Evolutionary conservation across 2,113 vertebrate species (phyloP), one percentile per base, ranked within the genome.

Genomic region (Pseudolaguvia tuberculata): DNA sequence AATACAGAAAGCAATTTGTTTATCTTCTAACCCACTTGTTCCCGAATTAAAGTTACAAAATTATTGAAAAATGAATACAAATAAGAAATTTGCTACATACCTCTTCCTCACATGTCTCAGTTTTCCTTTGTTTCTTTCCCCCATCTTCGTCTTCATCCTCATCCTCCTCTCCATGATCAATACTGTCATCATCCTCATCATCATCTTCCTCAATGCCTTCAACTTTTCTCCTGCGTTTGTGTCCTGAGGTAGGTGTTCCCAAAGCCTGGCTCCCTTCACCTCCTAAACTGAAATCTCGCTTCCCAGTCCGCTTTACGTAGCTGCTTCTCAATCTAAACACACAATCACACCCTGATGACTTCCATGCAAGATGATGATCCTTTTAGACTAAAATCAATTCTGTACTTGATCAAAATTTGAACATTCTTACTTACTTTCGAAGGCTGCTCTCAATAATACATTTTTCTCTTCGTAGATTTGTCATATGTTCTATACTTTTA

Each of bases 401-500:
- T 15, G 2, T n/a, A 35, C 7, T 31, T 39, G 50, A 27, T 6
- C 42, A 42, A 14, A 51, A 72, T 14, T 23, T 11, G 6, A 29
- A 13, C 8, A n/a, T 15, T 42, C 4, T 35, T 50, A 25, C 96
- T 96, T 91, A 98, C 96, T 97, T 97, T 84, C 96, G 93, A 77
- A 98, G 94, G 84, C 94, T 95, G 82, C 95, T 93, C 89, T 98
- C 96, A 25, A 96, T 89, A 76, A 92, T 86, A 93, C 95, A 97
- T 83, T 98, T 98, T 87, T 98, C 95, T 91, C 94, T 93, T 84
- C 95, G 92, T 84, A 98, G 89, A 85, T 94, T 97, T 87, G 94
- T 95, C 94, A 98, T 97, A 79, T 93, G 92, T 83, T 98, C 96
- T 72, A 98, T 96, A 85, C 93, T 97, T 90, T 95, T 96, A 86